Conservation (phyloP, 2,797 vertebrate species). For the Aldrovandia affinis region DNA sequence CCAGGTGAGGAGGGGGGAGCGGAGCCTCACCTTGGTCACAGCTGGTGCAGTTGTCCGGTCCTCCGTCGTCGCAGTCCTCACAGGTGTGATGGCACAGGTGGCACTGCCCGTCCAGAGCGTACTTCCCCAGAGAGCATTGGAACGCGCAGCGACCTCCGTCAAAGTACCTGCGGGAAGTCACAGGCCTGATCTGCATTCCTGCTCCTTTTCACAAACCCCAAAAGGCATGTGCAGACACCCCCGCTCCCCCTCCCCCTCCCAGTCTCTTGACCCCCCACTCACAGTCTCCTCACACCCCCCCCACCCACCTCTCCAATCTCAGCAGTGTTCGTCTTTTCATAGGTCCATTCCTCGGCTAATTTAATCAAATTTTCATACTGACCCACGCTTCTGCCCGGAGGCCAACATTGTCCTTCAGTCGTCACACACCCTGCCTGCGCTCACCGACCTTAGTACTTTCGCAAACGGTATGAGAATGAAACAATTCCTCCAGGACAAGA, state of each 20-base stretch:
- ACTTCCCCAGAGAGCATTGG: constrained; percentile 77
- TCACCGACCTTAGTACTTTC: not conserved
- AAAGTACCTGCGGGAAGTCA: constrained; percentile 72
- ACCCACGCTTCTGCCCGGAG: constrained; percentile 5
- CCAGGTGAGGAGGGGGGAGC: no score
- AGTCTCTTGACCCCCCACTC: no score
- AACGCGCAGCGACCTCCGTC: constrained; percentile 77
- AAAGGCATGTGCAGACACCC: not conserved
- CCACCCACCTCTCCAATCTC: not conserved
- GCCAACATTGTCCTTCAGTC: constrained; percentile 6
- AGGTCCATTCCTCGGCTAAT: not conserved
- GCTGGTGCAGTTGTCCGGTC: constrained; percentile 80
- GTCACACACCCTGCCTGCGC: not conserved
- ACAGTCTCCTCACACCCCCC: no score
- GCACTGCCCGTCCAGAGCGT: constrained; percentile 73
- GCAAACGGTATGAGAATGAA: not conserved
- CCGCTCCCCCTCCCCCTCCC: no score
- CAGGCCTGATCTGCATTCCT: not conserved
- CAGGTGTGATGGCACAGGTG: constrained; percentile 87
- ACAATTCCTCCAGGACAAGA: not conserved
- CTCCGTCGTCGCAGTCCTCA: constrained; percentile 77
- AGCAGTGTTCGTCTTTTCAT: not conserved
- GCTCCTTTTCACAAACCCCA: not conserved
- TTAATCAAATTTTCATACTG: not conserved
- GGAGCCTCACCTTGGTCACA: constrained; percentile 81